phyloP scores from a whole-genome alignment of 2,888 invertebrate genomes.

The Pachliopta kotzebuea region DNA sequence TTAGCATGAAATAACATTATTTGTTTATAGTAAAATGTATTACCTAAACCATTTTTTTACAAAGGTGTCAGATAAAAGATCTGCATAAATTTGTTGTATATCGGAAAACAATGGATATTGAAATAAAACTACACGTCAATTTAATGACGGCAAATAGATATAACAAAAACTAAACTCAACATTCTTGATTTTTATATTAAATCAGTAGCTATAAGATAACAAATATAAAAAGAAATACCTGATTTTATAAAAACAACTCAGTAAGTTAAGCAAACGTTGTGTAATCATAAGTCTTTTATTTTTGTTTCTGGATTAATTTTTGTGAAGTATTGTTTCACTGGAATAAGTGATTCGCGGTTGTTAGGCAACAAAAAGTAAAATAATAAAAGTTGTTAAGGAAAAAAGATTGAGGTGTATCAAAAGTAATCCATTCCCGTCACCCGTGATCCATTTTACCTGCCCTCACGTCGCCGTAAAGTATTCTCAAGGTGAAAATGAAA shows the following conservation, averaged over 20 bases:
- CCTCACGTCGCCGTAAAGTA: slow-evolving; percentile 50
- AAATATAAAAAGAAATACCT: neutral
- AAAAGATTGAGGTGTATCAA: slow-evolving; percentile 26
- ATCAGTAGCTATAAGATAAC: neutral
- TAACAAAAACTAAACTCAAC: neutral
- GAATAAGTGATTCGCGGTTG: neutral
- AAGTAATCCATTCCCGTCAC: slow-evolving; percentile 33
- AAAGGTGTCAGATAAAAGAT: too few relatives aligned
- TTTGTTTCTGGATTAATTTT: neutral
- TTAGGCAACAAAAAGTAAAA: neutral
- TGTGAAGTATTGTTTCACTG: neutral
- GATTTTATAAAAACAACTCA: neutral
- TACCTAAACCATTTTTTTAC: too few relatives aligned
- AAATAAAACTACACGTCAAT: too few relatives aligned
- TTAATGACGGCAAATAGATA: too few relatives aligned
- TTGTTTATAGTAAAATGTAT: too few relatives aligned
- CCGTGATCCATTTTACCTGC: slow-evolving; percentile 37
- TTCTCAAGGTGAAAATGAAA: slow-evolving; percentile 68
- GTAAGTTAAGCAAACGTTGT: neutral
- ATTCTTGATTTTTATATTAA: too few relatives aligned
- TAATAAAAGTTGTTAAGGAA: slow-evolving; percentile 18
- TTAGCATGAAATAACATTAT: too few relatives aligned
- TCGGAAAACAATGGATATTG: too few relatives aligned
- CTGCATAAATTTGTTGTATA: too few relatives aligned
- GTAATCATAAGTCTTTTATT: neutral